Evolutionary conservation across 2,797 vertebrate species (phyloP).

Genomic region (Anniella stebbinsi): DNA sequence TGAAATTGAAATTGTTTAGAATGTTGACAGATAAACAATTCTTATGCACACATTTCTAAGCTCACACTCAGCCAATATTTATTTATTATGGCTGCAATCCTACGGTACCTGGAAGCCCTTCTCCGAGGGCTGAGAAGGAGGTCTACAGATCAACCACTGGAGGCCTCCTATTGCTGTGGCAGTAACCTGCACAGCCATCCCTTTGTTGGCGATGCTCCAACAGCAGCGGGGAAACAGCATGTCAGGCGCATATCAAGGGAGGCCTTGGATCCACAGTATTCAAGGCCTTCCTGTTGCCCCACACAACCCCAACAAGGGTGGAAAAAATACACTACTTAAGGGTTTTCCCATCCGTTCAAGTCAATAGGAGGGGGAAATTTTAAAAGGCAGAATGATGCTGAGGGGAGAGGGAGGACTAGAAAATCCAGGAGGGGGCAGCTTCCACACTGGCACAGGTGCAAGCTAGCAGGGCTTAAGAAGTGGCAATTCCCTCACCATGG

Average conservation of each 20-base stretch:
- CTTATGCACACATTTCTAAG: not conserved
- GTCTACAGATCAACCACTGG: not conserved
- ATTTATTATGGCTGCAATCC: not conserved
- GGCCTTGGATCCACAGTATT: too few relatives aligned
- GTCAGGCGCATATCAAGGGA: too few relatives aligned
- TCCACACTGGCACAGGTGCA: not conserved
- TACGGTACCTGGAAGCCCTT: not conserved
- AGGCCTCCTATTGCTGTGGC: too few relatives aligned
- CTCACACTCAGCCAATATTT: not conserved
- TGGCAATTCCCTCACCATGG: not conserved
- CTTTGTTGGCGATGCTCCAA: too few relatives aligned
- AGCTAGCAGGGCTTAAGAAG: not conserved
- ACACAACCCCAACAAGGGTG: too few relatives aligned
- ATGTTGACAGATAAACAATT: not conserved
- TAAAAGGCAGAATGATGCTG: not conserved
- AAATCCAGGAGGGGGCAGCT: too few relatives aligned
- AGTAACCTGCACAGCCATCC: too few relatives aligned
- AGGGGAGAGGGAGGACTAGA: too few relatives aligned
- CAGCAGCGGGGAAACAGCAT: too few relatives aligned
- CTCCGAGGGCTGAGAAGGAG: not conserved
- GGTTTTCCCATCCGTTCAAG: not conserved
- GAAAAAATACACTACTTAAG: too few relatives aligned
- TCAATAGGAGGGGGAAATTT: not conserved
- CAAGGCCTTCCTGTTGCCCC: too few relatives aligned
- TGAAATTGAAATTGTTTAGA: not conserved